Evolutionary conservation across 37 sponge, comb jelly and placozoan species (phyloP), one percentile per base, ranked within the genome.

Genomic region (Halisarca cf. caerulea): DNA sequence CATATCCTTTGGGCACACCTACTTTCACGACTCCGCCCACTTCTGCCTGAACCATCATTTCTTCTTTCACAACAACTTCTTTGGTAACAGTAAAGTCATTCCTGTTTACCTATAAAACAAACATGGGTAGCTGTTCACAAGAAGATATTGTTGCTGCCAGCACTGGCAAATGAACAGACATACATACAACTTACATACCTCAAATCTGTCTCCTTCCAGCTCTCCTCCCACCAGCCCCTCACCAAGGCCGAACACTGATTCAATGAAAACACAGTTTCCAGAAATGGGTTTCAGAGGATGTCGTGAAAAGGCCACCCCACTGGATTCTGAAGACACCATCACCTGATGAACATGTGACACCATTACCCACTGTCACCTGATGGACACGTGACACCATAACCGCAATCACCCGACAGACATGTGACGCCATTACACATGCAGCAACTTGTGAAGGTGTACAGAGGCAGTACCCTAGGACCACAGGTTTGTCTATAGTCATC

Each of bases 221-320:
- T 89, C 92, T 23, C 95, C 95, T 33, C 92, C 80, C 33, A 95
- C 95, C 9, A 95, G 92, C 32, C 95, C 95, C 85, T 95, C 95
- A 41, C 95, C 95, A 34, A 91, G 79, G 0, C 95, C 95, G 78
- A 88, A 91, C 47, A 95, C 95, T 14, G 95, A 89, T 80, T 95
- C 95, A 11, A 95, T 84, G 60, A 89, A 87, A 4, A 88, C 89
- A 55, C 64, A 38, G 51, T 86, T 53, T 2, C 82, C 40, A 14
- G 95, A 82, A 40, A 95, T 36, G 9, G 95, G 95, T 66, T 84
- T 89, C 45, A 95, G 88, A 11, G 95, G 95, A 81, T 95, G 95
- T 1, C 95, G 84, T 0, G 95, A 95, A 80, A 95, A 95, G 3
- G 86, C 92, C 35, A 95, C 95, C 0, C 95, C 95, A 85, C 95